phyloP scores from a whole-genome alignment of 2,113 vertebrate species.

The Eupsittula cactorum region DNA sequence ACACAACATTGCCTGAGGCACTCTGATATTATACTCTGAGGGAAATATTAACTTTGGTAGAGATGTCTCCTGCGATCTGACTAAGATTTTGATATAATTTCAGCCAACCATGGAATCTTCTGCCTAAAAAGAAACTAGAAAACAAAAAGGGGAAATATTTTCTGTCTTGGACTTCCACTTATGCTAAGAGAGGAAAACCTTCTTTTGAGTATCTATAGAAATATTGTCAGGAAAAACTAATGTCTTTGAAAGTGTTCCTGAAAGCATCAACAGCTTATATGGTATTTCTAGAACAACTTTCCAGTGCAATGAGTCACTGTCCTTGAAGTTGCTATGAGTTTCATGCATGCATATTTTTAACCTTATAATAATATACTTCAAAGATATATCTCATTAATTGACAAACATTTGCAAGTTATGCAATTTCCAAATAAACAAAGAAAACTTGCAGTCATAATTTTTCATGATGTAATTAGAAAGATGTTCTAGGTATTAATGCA shows the following conservation, averaged over 20 bases:
- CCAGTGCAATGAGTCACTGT: background rate
- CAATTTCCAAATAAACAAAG: background rate
- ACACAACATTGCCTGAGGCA: slow-evolving; percentile 61
- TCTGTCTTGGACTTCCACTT: background rate
- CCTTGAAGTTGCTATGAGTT: background rate
- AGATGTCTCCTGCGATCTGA: slow-evolving; percentile 52
- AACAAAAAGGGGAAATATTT: background rate
- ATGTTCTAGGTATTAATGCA: background rate
- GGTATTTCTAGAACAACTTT: background rate
- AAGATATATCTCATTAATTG: background rate
- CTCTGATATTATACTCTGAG: slow-evolving; percentile 58
- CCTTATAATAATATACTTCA: background rate
- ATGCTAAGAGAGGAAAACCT: background rate
- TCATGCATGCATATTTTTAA: background rate
- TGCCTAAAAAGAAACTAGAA: background rate
- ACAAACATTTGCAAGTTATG: background rate
- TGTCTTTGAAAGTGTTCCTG: background rate
- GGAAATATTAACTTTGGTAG: slow-evolving; percentile 60
- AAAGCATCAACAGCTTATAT: background rate
- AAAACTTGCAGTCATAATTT: background rate
- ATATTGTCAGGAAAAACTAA: background rate
- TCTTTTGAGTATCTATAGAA: background rate
- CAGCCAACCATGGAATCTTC: background rate
- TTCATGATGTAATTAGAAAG: background rate
- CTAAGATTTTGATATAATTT: slow-evolving; percentile 34